Base-by-base conservation (phyloP, 2,888 invertebrate species). In the Scaptomyza cyrtandrae region DNA sequence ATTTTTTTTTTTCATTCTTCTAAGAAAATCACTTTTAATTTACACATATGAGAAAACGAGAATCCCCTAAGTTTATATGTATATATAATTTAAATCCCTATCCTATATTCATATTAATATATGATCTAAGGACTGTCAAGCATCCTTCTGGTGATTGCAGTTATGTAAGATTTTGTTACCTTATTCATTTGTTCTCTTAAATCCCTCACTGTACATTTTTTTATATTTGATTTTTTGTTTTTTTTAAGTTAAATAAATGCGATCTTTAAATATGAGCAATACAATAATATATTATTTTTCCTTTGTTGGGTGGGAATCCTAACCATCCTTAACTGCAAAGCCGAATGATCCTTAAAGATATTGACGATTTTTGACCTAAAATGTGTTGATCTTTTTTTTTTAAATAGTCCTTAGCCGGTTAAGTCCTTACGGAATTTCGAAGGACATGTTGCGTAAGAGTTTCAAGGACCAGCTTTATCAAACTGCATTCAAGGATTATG, bases 231-330 rank as follows among this genome's bases (percentile, higher is more conserved):
- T 14, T 10, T 41, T 16, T 54, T 49, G 33, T 6, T 43, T 74
- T 50, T 19, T 19, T 19, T 66, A 52, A 43, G 59, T 33, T 66
- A 16, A 72, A 56, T 72, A 59, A 65, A 61, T 70, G 44, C 60
- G 58, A 75, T 57, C 60, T 58, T 71, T 27, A 65, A 53, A 58
- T 65, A 52, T 43, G 35, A 58, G 19, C 55, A 45, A 56, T 61
- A 39, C 31, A 52, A 70, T 5, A 16, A 37, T 19, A 29, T 31
- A 19, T 58, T 67, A 19, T 56, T 39, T 10, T 31, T 55, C 9
- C n/a, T 11, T 16, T 46, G 10, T 35, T 16, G 43, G 7, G 10
- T 39, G 33, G 3, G 6, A 19, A 5, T 19, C 19, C 1, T 2
- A 19, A 19, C 19, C 19, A 35, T 35, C 35, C 35, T n/a, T n/a